Evolutionary conservation across 1,140 invertebrate species (phyloP).

Genomic region (Euura lappo): DNA sequence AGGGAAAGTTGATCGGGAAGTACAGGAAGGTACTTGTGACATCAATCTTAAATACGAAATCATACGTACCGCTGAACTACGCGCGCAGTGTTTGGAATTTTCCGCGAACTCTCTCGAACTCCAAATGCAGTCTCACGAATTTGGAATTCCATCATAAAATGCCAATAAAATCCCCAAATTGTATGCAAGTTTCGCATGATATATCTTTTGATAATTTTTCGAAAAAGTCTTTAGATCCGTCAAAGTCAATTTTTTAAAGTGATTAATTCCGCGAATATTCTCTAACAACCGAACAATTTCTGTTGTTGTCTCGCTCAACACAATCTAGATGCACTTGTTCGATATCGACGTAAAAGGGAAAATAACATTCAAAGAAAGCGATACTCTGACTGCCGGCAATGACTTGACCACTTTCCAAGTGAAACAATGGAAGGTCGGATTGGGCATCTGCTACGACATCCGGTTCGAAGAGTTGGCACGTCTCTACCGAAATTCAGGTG

Average conservation of each 20-base stretch:
- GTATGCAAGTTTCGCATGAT: no score
- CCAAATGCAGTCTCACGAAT: no score
- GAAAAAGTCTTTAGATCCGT: no score
- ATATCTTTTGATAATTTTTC: no score
- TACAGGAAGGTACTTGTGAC: slow-evolving; percentile 70
- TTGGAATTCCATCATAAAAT: no score
- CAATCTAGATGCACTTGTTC: slow-evolving; percentile 85
- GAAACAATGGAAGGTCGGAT: slow-evolving; percentile 79
- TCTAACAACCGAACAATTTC: no score
- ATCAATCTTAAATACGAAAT: background rate
- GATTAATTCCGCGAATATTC: no score
- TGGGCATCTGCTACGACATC: slow-evolving; percentile 96
- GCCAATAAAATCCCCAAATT: no score
- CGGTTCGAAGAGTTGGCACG: slow-evolving; percentile 89
- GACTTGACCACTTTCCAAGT: slow-evolving; percentile 78
- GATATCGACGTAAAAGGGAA: slow-evolving; percentile 94
- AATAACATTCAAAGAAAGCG: slow-evolving; percentile 93
- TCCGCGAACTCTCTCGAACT: no score
- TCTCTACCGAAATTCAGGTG: slow-evolving; percentile 79
- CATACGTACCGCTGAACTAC: no score
- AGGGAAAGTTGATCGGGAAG: slow-evolving; percentile 77
- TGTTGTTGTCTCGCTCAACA: slow-evolving; percentile 11
- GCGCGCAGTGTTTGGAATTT: no score
- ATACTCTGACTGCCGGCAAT: slow-evolving; percentile 79
- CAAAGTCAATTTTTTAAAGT: no score